Evolutionary conservation across 1,140 invertebrate genomes (phyloP), one percentile per base, ranked within the genome.

Genomic region (Zaprionus davidi): DNA sequence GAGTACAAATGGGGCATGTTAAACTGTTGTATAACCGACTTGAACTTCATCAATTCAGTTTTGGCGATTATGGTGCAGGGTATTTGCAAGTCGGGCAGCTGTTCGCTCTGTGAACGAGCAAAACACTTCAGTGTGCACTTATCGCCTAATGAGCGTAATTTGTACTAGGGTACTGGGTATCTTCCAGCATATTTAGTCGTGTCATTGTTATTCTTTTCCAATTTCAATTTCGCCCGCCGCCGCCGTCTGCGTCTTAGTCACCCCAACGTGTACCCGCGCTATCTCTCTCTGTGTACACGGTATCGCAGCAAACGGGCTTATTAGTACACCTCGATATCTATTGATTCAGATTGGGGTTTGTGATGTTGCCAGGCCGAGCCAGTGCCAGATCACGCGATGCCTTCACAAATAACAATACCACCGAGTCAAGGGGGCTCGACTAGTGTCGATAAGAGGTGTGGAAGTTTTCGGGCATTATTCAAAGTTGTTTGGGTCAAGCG

Each of bases 141-240:
- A 41, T 41, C 38, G n/a, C 41, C 5, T 7, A 46, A 46, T 46
- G 41, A 46, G n/a, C 41, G n/a, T 46, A 46, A 9, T 46, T 46
- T 46, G 41, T 46, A 46, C 41, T 46, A 46, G 0, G 41, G 15
- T 20, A 17, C 6, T 46, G n/a, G n/a, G 41, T 46, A 17, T 46
- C 5, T 46, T 46, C 5, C 7, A 46, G 41, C n/a, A 17, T 44
- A 46, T 17, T 46, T 46, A 17, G 41, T 46, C 41, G n/a, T 17
- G n/a, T 46, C 41, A 46, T 46, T 46, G 41, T 46, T 46, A 46
- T 46, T 46, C 6, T 46, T 46, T 46, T 46, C 9, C 41, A 46
- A 46, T 46, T 46, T 17, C 41, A 46, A 17, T 46, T 46, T 46
- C n/a, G 7, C 41, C 2, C 7, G 28, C 28, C 28, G 6, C 41